These are phyloP conservation scores for Saturnia pavonia DNA, from an alignment of 2,888 invertebrate species.

Conservation along the genomic window DNA sequence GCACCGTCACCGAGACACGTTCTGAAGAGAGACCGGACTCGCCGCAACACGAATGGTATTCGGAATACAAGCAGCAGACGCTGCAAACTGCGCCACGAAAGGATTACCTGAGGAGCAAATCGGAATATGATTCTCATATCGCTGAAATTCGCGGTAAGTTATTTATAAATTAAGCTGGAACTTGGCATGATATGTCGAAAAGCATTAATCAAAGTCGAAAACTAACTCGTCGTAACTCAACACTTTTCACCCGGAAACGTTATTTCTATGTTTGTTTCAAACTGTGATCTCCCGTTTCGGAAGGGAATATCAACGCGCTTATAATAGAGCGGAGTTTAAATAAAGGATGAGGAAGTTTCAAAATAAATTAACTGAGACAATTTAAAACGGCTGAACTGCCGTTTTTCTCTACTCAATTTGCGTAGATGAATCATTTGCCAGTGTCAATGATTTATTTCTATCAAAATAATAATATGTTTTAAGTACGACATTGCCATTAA, in stretches of 20 bases:
- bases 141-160: slow-evolving; percentile 91
- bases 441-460: neutral
- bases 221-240: slow-evolving; percentile 12
- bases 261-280: slow-evolving; percentile 11
- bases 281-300: slow-evolving; percentile 2
- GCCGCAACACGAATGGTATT: slow-evolving; percentile 74
- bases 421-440: neutral
- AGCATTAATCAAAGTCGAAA: neutral
- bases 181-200: neutral
- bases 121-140: slow-evolving; percentile 93
- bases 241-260: slow-evolving; percentile 10
- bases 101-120: slow-evolving; percentile 89
- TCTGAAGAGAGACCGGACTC: slow-evolving; percentile 69
- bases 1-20: slow-evolving; percentile 80
- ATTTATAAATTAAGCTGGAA: neutral
- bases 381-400: neutral
- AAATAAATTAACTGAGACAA: neutral
- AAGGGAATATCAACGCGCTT: slow-evolving; percentile 1
- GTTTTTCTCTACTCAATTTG: neutral
- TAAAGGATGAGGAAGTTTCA: slow-evolving; percentile 4
- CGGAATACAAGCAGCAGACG: slow-evolving; percentile 75
- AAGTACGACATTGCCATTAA: too few species aligned
- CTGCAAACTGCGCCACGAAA: slow-evolving; percentile 85
- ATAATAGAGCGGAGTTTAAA: neutral
- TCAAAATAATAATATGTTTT: neutral